Evolutionary conservation across 2,888 invertebrate species (phyloP), one percentile per base, ranked within the genome.

Genomic region (Orchesella flavescens): DNA sequence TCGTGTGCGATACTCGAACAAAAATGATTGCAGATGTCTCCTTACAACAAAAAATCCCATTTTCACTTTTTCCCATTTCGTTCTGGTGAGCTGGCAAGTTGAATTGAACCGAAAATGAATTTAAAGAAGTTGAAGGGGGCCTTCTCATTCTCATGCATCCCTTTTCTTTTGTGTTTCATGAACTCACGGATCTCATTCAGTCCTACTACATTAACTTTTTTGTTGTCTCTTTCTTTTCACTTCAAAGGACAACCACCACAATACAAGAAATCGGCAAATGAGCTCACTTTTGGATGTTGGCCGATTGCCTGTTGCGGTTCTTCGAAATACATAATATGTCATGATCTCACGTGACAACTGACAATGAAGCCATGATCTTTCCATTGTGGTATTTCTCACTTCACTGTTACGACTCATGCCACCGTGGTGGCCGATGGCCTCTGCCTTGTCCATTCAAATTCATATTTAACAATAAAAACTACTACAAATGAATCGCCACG

Each of bases 101-200:
- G 77, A 77, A 77, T 69, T 77, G 77, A 59, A 68, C 69, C 77
- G 77, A 77, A 77, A 69, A 77, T 77, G 77, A 69, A 24, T 46
- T 53, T 76, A 43, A 66, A 44, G 74, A 74, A 65, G 17, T 19
- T 53, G 7, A n/a, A 68, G 68, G 76, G 66, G 76, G 76, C 66
- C 76, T 34, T 76, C 76, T 53, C 76, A 63, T 75, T 75, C 7
- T 73, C 73, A 73, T 73, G 34, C 24, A 21, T 57, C 63, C 24
- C 49, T 53, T 63, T 65, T 19, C 74, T 65, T 44, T 53, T 71
- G 53, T 71, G 10, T 68, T 76, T 76, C 55, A 76, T 76, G 68
- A 68, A 76, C 76, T 76, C 76, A 76, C 66, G 68, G 66, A 53
- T 75, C 65, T 49, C 43, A 46, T 76, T 68, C 76, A 66, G 12